Evolutionary conservation across 2,113 vertebrate genomes (phyloP).

Genomic region (Lanius ludovicianus): DNA sequence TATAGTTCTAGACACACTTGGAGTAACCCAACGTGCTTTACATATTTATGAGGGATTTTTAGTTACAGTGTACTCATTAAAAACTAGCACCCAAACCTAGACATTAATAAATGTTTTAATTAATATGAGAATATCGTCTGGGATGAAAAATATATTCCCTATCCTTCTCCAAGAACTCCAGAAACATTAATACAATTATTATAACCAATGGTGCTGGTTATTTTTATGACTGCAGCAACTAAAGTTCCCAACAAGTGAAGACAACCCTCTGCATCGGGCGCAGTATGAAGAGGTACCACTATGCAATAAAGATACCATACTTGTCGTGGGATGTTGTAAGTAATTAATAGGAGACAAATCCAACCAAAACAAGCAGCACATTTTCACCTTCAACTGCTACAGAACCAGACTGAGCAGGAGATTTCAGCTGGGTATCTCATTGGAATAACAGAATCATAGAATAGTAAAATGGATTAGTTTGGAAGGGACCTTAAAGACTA

Average conservation of each 20-base stretch:
- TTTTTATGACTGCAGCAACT: not conserved
- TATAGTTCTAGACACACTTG: not conserved
- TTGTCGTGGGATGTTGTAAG: not conserved
- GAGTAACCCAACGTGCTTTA: not conserved
- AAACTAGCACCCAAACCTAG: not conserved
- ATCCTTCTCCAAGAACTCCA: not conserved
- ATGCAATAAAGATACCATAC: not conserved
- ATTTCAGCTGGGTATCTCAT: not conserved
- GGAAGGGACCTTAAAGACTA: not conserved
- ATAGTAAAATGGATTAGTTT: not conserved
- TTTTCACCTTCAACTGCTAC: not conserved
- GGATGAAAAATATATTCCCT: not conserved
- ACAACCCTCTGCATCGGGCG: not conserved
- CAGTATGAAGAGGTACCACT: not conserved
- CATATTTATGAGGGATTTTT: not conserved
- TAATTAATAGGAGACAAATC: not conserved
- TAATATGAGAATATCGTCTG: not conserved
- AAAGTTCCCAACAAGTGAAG: not conserved
- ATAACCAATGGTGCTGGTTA: not conserved
- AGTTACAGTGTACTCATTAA: not conserved
- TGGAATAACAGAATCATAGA: not conserved
- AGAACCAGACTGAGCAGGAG: not conserved
- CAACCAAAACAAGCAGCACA: not conserved
- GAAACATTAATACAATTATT: not conserved
- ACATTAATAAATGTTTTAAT: not conserved